Evolutionary conservation across 2,113 vertebrate species (phyloP).

Genomic region (Puffinus mauretanicus): DNA sequence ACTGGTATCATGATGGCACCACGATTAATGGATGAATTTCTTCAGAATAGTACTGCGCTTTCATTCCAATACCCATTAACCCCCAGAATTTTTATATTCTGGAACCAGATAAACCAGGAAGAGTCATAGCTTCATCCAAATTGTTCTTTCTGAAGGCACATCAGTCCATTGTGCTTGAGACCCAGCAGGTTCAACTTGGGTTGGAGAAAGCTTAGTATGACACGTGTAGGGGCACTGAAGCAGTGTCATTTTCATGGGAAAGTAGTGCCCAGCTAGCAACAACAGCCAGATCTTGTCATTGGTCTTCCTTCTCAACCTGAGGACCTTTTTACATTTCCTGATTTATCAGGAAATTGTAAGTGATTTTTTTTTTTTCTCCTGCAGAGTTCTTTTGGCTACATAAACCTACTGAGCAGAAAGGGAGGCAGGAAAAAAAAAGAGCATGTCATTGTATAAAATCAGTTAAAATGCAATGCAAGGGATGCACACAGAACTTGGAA

Average conservation of each 20-base stretch:
- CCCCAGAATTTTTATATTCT: background rate
- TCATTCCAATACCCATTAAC: background rate
- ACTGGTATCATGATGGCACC: background rate
- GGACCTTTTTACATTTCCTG: background rate
- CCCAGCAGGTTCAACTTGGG: background rate
- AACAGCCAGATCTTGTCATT: background rate
- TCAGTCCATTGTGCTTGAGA: background rate
- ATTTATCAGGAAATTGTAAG: background rate
- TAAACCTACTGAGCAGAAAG: background rate
- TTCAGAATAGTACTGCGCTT: background rate
- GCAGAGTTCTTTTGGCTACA: background rate
- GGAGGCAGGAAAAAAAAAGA: background rate
- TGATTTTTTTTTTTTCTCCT: background rate
- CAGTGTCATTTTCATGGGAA: background rate
- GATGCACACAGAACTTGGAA: background rate
- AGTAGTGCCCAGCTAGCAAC: background rate
- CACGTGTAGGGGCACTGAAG: background rate
- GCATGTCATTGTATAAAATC: background rate
- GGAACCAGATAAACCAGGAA: background rate
- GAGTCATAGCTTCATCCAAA: background rate
- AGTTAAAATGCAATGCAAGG: background rate
- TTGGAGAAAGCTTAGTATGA: background rate
- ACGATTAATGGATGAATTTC: background rate
- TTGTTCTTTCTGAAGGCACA: background rate
- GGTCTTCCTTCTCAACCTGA: background rate